Base-by-base conservation (phyloP, 2,888 invertebrate genomes). In the Drosophila tanythrix region DNA sequence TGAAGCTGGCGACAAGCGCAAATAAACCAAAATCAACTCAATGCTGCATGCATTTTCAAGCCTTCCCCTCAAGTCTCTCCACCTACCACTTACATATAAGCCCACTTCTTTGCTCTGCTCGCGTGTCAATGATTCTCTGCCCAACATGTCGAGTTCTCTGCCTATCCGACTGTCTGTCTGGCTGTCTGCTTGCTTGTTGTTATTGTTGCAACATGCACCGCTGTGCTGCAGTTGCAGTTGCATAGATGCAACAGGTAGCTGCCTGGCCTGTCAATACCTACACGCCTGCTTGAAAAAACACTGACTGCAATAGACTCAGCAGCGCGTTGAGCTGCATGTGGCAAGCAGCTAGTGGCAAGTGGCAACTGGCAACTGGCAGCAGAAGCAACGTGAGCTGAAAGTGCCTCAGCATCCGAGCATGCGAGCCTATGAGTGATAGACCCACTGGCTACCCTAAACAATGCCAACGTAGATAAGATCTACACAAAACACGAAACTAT, bases 1-100 rank as follows among this genome's bases (percentile, higher is more conserved):
- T 86, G 90, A 85, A 74, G 63, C 85, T 78, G 89, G 90, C 88
- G 85, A 86, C 85, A 90, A 86, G 89, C 90, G 85, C 89, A 90
- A 86, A 90, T 89, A 86, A 90, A 89, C 89, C 87, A 89, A 90
- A 86, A 89, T 86, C 90, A 90, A 76, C 68, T 81, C 81, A 66
- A 72, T 87, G 58, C 74, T 65, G 55, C 80, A 81, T 79, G 70
- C 70, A 62, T 56, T 21, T 43, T 29, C 35, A 7, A 50, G 46
- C 67, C 43, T 15, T 13, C 46, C 13, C 46, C 46, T 1, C 40
- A 36, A 40, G 53, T 35, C 33, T 33, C 50, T 18, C 13, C n/a
- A 27, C 11, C 48, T 40, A 36, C 38, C 33, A n/a, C 10, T 33
- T 55, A n/a, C 53, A 62, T 35, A 46, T 18, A 38, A 62, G 6